These are phyloP conservation scores for Machimus rusticus DNA, from an alignment of 2,888 invertebrate species.

Conservation along the genomic window DNA sequence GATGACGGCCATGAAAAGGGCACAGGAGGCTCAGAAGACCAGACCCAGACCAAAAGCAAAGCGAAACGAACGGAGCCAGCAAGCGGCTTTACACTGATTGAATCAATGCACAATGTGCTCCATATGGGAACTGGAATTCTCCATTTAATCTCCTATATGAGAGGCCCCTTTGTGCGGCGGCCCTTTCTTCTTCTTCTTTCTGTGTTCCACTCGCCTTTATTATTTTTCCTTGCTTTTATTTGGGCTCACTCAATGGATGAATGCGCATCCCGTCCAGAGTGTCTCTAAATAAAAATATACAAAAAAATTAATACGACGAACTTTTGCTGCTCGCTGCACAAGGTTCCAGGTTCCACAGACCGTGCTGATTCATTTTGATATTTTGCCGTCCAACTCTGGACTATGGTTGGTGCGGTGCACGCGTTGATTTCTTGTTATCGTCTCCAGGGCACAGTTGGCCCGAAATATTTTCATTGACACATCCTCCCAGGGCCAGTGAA, in stretches of 20 bases:
- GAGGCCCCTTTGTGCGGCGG: constrained; percentile 12
- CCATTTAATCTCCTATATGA: constrained; percentile 12
- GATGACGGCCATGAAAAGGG: constrained; percentile 21
- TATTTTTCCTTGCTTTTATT: constrained; percentile 17
- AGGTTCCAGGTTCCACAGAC: neutral
- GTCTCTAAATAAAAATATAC: neutral
- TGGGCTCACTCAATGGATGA: constrained; percentile 28
- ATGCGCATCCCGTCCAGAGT: constrained; percentile 29
- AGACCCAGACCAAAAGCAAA: neutral
- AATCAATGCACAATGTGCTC: constrained; percentile 15
- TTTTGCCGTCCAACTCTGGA: neutral
- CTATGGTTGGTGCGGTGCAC: neutral
- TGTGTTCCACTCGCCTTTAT: constrained; percentile 10
- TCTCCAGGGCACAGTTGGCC: neutral
- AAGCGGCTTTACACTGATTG: constrained; percentile 12
- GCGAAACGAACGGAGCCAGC: neutral
- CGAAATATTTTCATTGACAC: neutral
- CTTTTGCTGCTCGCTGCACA: neutral
- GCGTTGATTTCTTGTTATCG: neutral
- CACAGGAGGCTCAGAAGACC: neutral
- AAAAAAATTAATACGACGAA: neutral
- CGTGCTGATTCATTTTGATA: constrained; percentile 1
- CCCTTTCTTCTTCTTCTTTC: neutral
- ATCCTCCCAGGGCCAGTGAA: neutral
- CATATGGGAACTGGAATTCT: constrained; percentile 31